Conservation (phyloP, 2,797 vertebrate genomes). For the Scolopax bukidnonensis region DNA sequence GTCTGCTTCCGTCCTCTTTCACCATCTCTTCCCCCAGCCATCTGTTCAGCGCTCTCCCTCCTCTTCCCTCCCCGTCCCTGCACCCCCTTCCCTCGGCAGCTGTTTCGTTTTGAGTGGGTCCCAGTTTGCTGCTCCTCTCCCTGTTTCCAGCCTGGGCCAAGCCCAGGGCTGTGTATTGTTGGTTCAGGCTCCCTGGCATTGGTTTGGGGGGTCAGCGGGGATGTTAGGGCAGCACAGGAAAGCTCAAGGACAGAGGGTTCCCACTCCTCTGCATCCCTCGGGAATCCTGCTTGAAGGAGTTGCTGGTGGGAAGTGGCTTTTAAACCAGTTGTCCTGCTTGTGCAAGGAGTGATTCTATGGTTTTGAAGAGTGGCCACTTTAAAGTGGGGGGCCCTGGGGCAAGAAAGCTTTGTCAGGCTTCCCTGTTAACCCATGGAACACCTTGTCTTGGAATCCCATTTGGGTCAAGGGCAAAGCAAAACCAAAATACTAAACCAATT, state of each 20-base stretch:
- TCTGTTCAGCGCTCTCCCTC: background rate
- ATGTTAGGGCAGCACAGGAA: fast-evolving
- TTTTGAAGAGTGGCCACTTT: background rate
- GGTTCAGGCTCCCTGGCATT: fast-evolving
- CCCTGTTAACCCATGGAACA: fast-evolving
- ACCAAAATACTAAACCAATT: background rate
- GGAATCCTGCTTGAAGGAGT: background rate
- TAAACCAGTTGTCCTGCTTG: background rate
- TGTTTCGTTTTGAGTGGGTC: background rate
- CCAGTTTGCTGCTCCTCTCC: background rate
- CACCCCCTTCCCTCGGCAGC: background rate
- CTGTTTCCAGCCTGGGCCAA: background rate
- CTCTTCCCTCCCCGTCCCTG: background rate
- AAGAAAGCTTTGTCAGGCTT: background rate
- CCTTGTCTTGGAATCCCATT: background rate
- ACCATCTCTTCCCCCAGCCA: constrained; percentile 3
- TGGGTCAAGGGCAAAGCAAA: background rate
- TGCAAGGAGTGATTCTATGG: background rate
- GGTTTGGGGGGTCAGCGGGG: background rate
- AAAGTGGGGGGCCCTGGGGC: no score
- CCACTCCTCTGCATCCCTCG: background rate
- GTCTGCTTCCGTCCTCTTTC: constrained; percentile 14
- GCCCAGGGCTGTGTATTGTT: fast-evolving
- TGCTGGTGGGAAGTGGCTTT: background rate
- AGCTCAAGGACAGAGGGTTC: background rate